Percentiles rank a stretch among this genome's conserved stretches.
Conservation (phyloP, 2,113 vertebrate species). For the Chamaea fasciata region DNA sequence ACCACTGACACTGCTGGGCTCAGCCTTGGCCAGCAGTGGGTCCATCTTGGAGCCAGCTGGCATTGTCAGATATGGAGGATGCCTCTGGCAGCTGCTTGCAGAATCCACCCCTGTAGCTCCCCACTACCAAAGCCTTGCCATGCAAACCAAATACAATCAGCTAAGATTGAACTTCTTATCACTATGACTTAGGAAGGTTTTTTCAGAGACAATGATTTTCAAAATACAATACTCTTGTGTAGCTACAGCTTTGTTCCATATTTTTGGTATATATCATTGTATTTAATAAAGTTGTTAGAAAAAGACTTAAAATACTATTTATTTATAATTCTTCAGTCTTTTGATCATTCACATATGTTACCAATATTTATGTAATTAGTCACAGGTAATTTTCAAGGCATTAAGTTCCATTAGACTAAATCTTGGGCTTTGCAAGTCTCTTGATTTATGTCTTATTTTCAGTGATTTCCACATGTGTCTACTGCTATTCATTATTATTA, state of each 20-base stretch:
- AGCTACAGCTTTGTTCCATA: background rate
- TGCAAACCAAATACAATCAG: background rate
- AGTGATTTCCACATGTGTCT: background rate
- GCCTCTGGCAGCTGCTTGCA: background rate
- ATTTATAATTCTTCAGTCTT: background rate
- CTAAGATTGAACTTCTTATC: background rate
- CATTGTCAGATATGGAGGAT: background rate
- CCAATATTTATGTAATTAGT: background rate
- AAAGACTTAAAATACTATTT: background rate
- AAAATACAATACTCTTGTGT: background rate
- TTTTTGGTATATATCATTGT: background rate
- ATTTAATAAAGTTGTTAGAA: background rate
- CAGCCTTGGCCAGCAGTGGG: rapidly evolving
- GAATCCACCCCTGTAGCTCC: background rate
- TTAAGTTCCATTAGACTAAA: background rate
- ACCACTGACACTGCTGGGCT: background rate
- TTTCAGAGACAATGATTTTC: background rate
- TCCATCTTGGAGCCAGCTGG: background rate
- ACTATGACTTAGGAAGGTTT: rapidly evolving
- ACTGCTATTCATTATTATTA: background rate
- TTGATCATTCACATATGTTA: background rate
- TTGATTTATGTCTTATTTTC: background rate
- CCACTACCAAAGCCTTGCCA: background rate
- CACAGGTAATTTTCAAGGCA: background rate
- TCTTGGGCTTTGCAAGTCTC: background rate